Conservation (phyloP, 2,888 invertebrate species). For the Rosalia funebris region DNA sequence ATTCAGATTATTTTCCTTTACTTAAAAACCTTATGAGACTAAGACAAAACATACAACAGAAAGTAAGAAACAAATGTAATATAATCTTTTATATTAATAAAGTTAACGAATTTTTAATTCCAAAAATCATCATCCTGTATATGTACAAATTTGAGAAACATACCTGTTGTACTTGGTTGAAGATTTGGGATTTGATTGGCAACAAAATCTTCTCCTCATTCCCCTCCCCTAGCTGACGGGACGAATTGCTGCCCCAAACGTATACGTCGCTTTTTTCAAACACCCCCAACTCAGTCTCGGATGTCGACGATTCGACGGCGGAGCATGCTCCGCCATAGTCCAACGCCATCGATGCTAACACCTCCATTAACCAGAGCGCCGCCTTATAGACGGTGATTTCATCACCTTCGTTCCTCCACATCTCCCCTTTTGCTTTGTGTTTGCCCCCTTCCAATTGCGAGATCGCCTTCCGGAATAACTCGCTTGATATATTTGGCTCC, state of each 20-base stretch:
- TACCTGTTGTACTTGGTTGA: slow-evolving; percentile 70
- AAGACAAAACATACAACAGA: no score
- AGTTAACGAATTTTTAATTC: no score
- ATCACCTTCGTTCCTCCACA: slow-evolving; percentile 35
- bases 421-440: slow-evolving; percentile 39
- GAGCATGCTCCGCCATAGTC: slow-evolving; percentile 61
- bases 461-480: slow-evolving; percentile 56
- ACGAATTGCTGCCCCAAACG: slow-evolving; percentile 75
- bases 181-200: slow-evolving; percentile 68
- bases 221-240: slow-evolving; percentile 72
- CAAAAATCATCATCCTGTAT: no score
- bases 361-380: slow-evolving; percentile 68
- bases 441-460: slow-evolving; percentile 53
- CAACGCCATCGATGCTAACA: slow-evolving; percentile 63
- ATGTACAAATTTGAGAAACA: no score
- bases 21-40: no score
- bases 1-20: no score
- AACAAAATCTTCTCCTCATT: slow-evolving; percentile 70
- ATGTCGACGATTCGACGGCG: slow-evolving; percentile 45
- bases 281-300: slow-evolving; percentile 47
- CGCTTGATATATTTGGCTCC: slow-evolving; percentile 45
- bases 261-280: slow-evolving; percentile 67
- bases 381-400: slow-evolving; percentile 65
- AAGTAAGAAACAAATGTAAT: no score
- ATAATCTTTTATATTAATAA: no score